These are phyloP conservation scores for Phycodurus eques DNA, from an alignment of 2,113 vertebrate species.

Conservation along the genomic window DNA sequence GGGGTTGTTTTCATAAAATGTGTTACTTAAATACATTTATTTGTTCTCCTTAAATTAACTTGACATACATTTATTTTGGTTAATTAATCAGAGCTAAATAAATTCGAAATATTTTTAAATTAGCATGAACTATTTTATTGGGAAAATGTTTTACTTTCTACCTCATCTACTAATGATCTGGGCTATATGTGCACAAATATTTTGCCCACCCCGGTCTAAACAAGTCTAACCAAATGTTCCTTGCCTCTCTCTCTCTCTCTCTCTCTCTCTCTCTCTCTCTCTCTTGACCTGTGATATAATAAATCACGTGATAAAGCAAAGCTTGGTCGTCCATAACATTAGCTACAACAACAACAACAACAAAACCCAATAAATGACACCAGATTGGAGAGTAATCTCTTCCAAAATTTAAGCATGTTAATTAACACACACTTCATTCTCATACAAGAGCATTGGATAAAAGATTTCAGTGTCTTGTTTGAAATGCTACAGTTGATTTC, in stretches of 20 bases:
- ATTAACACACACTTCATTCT: neutral
- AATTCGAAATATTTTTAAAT: neutral
- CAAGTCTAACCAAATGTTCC: neutral
- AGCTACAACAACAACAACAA: neutral
- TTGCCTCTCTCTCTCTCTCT: neutral
- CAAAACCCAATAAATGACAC: neutral
- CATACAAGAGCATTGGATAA: neutral
- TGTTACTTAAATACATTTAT: no score
- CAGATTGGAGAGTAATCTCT: neutral
- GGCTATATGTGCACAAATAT: no score
- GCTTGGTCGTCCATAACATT: neutral
- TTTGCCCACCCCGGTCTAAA: neutral
- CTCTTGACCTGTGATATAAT: neutral
- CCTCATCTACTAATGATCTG: neutral
- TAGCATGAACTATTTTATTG: no score
- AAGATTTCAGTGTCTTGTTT: neutral
- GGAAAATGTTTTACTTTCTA: neutral
- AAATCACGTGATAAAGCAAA: neutral
- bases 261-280: no score
- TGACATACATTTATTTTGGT: neutral
- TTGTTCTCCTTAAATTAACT: no score
- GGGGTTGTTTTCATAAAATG: no score
- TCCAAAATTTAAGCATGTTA: neutral
- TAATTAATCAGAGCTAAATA: neutral
- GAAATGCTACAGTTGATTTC: conserved; percentile 2